Evolutionary conservation across 2,113 vertebrate genomes (phyloP), one percentile per base, ranked within the genome.

Genomic region (Eudyptes chrysolophus): DNA sequence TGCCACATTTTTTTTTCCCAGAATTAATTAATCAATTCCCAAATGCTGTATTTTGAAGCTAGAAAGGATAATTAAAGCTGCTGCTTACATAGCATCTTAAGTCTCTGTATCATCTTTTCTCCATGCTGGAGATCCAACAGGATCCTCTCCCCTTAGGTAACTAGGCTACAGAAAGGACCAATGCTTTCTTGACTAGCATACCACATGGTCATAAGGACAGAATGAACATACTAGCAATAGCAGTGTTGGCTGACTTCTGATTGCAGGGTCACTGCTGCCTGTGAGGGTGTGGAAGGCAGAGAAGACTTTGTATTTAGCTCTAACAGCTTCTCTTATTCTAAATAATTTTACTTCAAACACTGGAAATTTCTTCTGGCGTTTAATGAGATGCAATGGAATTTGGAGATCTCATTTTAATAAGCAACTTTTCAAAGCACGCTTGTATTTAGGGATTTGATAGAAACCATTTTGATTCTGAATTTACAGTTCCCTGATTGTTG

Each of bases 1-100:
- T 34, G 32, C 5, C 62, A 51, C 25, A 2, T 38, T 6, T 10
- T 13, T 12, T 1, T 3, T 11, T 3, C 8, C 17, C 34, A 9
- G 8, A 40, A 78, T 24, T 62, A 44, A 71, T 62, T 48, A 38
- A 36, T 36, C 58, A 68, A 11, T 72, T 84, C 44, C 21, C 64
- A 87, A 76, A 64, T 20, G 52, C 13, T 66, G 16, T 26, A 49
- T 48, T 60, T 71, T 44, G 15, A 82, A 81, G 61, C 13, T 1
- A 69, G 46, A 69, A 74, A 84, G 46, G 60, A 52, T 61, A 75
- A 90, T 71, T n/a, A 75, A 26, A 58, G 57, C 4, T 89, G 38
- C 61, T 79, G 48, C 42, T 62, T 49, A 34, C 38, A 40, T 3
- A 30, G 48, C 9, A 61, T 78, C 26, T 52, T 42, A 11, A 21